A percentile compares a stretch with the other conserved stretches of the same genome.
phyloP scores from a whole-genome alignment of 2,797 vertebrate genomes.

The Toxotes lorentzi region DNA sequence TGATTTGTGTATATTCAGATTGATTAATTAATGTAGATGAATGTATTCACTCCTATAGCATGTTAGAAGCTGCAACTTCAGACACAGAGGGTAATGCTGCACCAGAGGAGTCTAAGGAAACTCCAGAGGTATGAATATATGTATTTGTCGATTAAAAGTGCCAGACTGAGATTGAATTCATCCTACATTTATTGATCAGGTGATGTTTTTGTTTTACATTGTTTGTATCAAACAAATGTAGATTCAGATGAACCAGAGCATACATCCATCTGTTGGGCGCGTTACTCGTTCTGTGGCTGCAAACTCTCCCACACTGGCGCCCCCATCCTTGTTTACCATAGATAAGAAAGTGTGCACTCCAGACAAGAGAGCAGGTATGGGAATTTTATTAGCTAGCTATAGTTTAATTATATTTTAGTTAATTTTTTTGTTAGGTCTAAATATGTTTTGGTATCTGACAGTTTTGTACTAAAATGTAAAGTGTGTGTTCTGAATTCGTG shows the following conservation, averaged over 20 bases:
- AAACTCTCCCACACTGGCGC: slow-evolving; percentile 52
- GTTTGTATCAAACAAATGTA: slow-evolving; percentile 12
- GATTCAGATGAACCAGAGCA: not conserved
- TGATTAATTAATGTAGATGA: not conserved
- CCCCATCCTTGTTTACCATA: slow-evolving; percentile 20
- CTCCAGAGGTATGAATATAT: slow-evolving; percentile 55
- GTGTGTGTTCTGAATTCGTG: not conserved
- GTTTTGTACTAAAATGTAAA: not conserved
- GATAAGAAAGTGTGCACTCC: slow-evolving; percentile 47
- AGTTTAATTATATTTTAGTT: not conserved
- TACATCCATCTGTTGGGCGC: slow-evolving; percentile 40
- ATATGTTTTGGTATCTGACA: not conserved
- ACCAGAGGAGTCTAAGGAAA: not conserved
- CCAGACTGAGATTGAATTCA: not conserved
- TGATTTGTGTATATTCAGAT: not conserved
- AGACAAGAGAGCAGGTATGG: slow-evolving; percentile 57
- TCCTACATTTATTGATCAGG: not conserved
- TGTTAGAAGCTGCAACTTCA: slow-evolving; percentile 16
- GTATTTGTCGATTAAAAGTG: not conserved
- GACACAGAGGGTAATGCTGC: slow-evolving; percentile 18
- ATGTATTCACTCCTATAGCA: slow-evolving; percentile 33
- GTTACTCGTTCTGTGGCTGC: slow-evolving; percentile 84
- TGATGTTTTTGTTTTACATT: not conserved
- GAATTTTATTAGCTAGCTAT: not conserved
- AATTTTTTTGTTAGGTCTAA: not conserved